These are phyloP conservation scores for Chondrilla cf. caribensis DNA, from an alignment of 37 sponge, comb jelly and placozoan species.

Conservation along the genomic window DNA sequence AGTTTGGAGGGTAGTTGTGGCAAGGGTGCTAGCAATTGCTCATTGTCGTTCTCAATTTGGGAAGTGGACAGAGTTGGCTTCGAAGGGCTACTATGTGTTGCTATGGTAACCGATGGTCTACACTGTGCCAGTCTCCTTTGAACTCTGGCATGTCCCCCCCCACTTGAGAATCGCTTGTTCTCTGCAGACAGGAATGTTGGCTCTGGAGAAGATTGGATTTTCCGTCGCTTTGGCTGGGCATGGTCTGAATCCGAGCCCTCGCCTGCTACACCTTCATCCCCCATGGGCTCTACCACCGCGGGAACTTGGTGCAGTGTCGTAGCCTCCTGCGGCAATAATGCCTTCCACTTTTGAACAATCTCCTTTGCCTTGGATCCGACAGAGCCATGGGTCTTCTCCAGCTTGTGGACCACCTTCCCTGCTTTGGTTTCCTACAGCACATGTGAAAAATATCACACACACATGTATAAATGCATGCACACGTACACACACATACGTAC, in stretches of 20 bases:
- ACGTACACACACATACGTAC: not conserved
- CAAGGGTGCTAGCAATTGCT: not conserved
- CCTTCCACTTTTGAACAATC: constrained; percentile 64
- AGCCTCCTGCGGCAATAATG: constrained; percentile 30
- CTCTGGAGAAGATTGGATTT: not conserved
- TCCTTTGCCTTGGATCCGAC: constrained; percentile 37
- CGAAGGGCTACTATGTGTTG: not conserved
- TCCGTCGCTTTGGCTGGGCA: not conserved
- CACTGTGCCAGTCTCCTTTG: constrained; percentile 5
- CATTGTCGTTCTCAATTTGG: too few species aligned
- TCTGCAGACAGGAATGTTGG: not conserved
- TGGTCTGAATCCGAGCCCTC: not conserved
- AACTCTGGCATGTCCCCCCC: not conserved
- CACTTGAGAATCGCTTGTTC: not conserved
- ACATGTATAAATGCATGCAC: not conserved
- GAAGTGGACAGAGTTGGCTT: too few species aligned
- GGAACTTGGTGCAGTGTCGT: too few species aligned
- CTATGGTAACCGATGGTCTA: not conserved
- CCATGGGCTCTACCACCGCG: too few species aligned
- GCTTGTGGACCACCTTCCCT: constrained; percentile 50
- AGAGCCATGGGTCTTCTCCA: constrained; percentile 37
- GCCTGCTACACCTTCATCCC: not conserved
- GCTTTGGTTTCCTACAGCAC: constrained; percentile 50
- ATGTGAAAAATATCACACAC: not conserved
- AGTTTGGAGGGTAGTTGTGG: not conserved